These are phyloP conservation scores for Otus sunia DNA, from an alignment of 2,113 vertebrate species.

Conservation along the genomic window DNA sequence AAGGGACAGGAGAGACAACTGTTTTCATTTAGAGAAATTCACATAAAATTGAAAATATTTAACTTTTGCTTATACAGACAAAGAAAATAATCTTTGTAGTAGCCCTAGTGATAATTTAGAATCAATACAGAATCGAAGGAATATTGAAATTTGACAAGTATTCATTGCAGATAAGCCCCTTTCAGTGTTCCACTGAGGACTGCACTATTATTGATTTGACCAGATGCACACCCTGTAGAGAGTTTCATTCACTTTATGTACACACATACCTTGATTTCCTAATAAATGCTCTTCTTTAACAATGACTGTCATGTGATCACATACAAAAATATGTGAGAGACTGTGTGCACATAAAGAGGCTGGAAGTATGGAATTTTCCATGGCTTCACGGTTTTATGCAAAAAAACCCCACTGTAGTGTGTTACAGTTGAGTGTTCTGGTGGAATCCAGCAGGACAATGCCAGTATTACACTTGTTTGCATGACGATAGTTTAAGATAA, in stretches of 20 bases:
- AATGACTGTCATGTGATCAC: neutral
- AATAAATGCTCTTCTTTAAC: neutral
- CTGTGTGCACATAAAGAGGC: neutral
- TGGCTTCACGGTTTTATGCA: neutral
- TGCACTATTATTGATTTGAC: neutral
- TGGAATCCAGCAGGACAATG: neutral
- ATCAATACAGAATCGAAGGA: neutral
- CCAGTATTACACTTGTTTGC: neutral
- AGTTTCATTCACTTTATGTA: neutral
- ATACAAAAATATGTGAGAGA: neutral
- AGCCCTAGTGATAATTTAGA: neutral
- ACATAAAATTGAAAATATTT: neutral
- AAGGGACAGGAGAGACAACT: neutral
- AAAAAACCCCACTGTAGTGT: neutral
- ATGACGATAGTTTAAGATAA: neutral
- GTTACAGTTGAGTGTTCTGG: neutral
- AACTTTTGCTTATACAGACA: neutral
- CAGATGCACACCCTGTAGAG: neutral
- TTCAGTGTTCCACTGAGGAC: neutral
- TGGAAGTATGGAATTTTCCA: neutral
- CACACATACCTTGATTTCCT: neutral
- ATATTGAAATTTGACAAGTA: neutral
- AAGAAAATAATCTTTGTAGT: neutral
- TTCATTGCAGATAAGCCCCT: neutral
- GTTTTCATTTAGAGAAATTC: neutral